A percentile compares a stretch with the other conserved stretches of the same genome.
These are phyloP conservation scores for Coregonus clupeaformis DNA, from an alignment of 2,113 vertebrate genomes.

Conservation along the genomic window DNA sequence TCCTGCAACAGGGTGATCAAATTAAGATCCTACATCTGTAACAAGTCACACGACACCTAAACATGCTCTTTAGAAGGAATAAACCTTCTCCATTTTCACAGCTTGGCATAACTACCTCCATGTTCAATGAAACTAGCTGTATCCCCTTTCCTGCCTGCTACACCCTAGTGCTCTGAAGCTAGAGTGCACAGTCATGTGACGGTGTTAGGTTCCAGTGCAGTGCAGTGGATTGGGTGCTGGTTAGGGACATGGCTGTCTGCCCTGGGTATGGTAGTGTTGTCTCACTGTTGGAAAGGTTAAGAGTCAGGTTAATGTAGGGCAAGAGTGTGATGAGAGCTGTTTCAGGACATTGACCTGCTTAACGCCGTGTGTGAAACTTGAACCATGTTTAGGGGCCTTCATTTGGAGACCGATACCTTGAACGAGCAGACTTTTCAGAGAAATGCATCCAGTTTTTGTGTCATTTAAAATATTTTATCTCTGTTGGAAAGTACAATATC, in stretches of 20 bases:
- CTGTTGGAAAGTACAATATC: too few relatives aligned
- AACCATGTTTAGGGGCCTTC: too few relatives aligned
- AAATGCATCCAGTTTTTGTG: too few relatives aligned
- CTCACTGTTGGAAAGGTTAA: not conserved
- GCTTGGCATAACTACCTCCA: not conserved
- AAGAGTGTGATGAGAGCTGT: not conserved
- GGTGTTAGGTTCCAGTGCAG: too few relatives aligned
- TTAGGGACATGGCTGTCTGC: not conserved
- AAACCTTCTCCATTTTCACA: not conserved
- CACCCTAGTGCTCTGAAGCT: too few relatives aligned
- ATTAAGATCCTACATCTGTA: not conserved
- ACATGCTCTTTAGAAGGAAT: not conserved
- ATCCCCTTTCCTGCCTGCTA: not conserved
- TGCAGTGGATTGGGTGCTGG: not conserved
- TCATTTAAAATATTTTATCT: too few relatives aligned
- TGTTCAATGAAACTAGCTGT: not conserved
- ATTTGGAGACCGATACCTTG: too few relatives aligned
- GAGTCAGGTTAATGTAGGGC: constrained; percentile 15
- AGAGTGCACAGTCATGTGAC: too few relatives aligned
- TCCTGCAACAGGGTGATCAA: too few relatives aligned
- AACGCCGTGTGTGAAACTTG: not conserved
- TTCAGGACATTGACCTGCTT: not conserved
- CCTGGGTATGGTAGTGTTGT: not conserved
- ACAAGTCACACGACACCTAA: not conserved
- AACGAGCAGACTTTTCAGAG: too few relatives aligned